Evolutionary conservation across 2,888 invertebrate genomes (phyloP), one percentile per base, ranked within the genome.

Genomic region (Cremastinae sp.): DNA sequence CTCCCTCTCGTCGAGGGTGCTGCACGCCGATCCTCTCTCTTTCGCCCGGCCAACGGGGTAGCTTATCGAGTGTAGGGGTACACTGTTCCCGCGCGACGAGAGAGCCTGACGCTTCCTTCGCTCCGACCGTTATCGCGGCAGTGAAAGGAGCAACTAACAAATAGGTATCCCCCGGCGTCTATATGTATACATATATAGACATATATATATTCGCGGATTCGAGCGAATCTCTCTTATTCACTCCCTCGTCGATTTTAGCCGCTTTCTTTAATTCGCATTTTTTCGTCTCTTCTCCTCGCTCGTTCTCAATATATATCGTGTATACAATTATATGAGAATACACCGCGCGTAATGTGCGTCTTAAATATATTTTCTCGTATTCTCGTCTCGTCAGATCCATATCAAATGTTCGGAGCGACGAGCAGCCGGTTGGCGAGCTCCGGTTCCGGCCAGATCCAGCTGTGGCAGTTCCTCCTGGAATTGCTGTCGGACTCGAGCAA

Each of bases 401-500:
- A 98, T 93, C 97, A 98, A 93, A 96, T 98, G 96, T 97, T 98
- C 91, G 98, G 97, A 78, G 96, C 98, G 78, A 97, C 98, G 79
- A 98, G 97, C 92, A 98, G 97, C 92, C 94, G 98, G 88, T 92
- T 98, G 89, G 98, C 98, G 69, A 97, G 97, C 91, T 97, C 98
- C 92, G 96, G 96, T 88, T 97, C 96, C 43, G 98, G 99, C 36
- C 99, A 99, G 91, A 99, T 99, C 86, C 99, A 99, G 90, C 92
- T 99, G 83, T 99, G 99, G 99, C 99, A 99, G 92, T 99, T 99
- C 91, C 93, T 99, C 47, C 93, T 99, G 83, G 99, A 99, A 91
- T 93, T 99, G 64, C 92, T 99, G 82, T 97, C 98, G 80, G 99
- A 99, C 91, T 96, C 96, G 49, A 95, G 96, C 87, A 98, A 99